These are phyloP conservation scores for Lanius ludovicianus DNA, from an alignment of 2,113 vertebrate genomes.

Conservation along the genomic window DNA sequence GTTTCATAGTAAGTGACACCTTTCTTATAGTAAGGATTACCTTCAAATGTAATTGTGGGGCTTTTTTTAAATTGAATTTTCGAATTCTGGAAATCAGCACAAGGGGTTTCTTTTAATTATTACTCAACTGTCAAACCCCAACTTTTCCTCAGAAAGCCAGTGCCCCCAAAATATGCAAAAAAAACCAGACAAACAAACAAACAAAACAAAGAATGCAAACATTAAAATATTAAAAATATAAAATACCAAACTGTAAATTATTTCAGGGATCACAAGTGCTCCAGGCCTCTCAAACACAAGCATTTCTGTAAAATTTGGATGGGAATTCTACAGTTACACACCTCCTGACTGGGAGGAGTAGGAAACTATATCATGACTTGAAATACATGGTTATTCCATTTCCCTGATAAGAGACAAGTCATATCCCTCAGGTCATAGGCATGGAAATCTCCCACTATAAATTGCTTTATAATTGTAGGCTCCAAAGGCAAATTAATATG, in stretches of 20 bases:
- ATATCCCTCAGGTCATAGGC: not conserved
- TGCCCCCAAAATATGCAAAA: not conserved
- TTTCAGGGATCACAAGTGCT: not conserved
- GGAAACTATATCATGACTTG: not conserved
- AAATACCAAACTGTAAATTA: not conserved
- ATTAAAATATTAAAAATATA: not conserved
- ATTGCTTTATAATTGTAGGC: not conserved
- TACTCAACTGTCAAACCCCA: not conserved
- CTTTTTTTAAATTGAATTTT: not conserved
- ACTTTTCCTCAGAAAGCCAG: not conserved
- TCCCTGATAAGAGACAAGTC: not conserved
- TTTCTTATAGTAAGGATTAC: not conserved
- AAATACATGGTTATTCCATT: not conserved
- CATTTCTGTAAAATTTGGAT: not conserved
- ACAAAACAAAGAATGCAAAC: not conserved
- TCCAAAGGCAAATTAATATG: not conserved
- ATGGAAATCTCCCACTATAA: not conserved
- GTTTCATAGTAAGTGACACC: not conserved
- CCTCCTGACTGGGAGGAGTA: not conserved
- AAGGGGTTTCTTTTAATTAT: not conserved
- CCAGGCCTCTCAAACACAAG: not conserved
- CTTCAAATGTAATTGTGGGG: fast-evolving
- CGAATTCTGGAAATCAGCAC: not conserved
- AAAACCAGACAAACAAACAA: not conserved
- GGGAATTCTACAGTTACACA: not conserved